These are phyloP conservation scores for Sula dactylatra DNA, from an alignment of 2,113 vertebrate genomes.

Conservation along the genomic window DNA sequence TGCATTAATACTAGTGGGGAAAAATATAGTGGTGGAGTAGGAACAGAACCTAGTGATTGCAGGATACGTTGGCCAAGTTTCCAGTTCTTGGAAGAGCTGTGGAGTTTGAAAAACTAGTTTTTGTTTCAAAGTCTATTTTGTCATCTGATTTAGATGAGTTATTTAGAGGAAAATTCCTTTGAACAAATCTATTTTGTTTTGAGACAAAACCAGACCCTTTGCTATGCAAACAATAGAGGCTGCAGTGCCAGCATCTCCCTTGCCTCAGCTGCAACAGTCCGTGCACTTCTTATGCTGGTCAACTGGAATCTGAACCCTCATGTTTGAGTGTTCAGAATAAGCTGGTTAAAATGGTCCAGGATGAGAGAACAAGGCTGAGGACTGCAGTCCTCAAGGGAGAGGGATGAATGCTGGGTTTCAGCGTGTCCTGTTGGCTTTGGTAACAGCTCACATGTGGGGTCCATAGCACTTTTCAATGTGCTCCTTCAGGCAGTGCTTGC, in stretches of 20 bases:
- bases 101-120: background rate
- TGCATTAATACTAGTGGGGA: background rate
- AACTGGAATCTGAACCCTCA: background rate
- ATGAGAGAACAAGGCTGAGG: background rate
- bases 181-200: background rate
- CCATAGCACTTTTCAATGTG: background rate
- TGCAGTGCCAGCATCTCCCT: background rate
- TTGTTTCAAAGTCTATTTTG: constrained; percentile 3
- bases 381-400: background rate
- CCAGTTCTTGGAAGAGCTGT: background rate
- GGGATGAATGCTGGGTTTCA: background rate
- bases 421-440: background rate
- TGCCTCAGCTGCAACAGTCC: background rate
- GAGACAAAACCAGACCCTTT: background rate
- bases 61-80: background rate
- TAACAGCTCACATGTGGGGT: background rate
- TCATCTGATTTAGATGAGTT: background rate
- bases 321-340: background rate
- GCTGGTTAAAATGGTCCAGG: background rate
- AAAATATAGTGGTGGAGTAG: background rate
- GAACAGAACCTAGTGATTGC: background rate
- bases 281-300: background rate
- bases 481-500: background rate
- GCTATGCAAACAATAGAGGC: background rate
- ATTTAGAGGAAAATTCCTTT: background rate